Percentiles rank a stretch among this genome's conserved stretches.
phyloP scores from a whole-genome alignment of 1,140 invertebrate genomes.

The Neotoxoptera formosana region DNA sequence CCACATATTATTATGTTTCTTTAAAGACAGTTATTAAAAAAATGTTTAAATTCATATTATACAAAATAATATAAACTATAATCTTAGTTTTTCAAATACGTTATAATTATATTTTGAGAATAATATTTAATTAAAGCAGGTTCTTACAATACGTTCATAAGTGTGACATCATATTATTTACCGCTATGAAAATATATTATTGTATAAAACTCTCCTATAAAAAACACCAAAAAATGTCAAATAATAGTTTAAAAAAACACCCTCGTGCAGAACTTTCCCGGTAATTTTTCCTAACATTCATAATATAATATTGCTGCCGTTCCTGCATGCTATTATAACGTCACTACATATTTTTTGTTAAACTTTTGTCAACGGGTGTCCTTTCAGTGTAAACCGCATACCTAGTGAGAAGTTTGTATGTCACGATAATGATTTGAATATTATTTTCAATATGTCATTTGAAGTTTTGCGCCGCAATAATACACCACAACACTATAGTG shows the following conservation, averaged over 20 bases:
- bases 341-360: neutral
- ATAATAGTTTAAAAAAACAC: neutral
- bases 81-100: neutral
- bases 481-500: neutral
- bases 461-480: neutral
- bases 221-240: neutral
- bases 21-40: neutral
- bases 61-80: neutral
- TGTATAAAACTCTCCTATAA: neutral
- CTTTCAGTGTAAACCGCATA: neutral
- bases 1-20: neutral
- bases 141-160: too few relatives aligned
- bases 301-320: neutral
- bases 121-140: too few relatives aligned
- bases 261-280: neutral
- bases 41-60: neutral
- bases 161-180: too few relatives aligned
- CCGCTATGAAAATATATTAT: too few relatives aligned
- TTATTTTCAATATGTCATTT: neutral
- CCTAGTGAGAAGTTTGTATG: neutral
- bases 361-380: neutral
- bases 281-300: slow-evolving; percentile 11
- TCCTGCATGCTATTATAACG: neutral
- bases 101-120: too few relatives aligned
- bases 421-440: neutral